A percentile compares a stretch with the other conserved stretches of the same genome.
Conservation (phyloP, 2,113 vertebrate genomes). For the Neomonachus schauinslandi region DNA sequence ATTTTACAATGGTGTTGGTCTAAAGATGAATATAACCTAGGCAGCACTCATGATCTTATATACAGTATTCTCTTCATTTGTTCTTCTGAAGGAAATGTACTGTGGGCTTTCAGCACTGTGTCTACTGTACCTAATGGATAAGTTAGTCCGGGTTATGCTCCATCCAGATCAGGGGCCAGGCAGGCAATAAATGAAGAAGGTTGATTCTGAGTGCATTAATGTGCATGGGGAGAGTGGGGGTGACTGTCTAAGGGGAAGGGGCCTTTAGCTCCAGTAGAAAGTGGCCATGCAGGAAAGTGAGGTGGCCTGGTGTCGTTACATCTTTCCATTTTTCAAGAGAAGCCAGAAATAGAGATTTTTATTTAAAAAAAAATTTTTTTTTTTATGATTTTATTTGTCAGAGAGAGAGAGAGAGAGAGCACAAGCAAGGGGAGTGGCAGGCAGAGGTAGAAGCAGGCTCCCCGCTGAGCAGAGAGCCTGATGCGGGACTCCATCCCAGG, state of each 20-base stretch:
- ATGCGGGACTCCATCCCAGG: too few species aligned
- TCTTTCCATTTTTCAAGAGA: not conserved
- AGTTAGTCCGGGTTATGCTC: not conserved
- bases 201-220: rapidly evolving
- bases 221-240: rapidly evolving
- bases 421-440: too few species aligned
- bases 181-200: rapidly evolving
- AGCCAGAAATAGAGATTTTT: not conserved
- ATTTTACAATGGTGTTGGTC: not conserved
- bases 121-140: not conserved
- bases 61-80: not conserved
- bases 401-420: too few species aligned
- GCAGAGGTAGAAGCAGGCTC: too few species aligned
- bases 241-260: not conserved
- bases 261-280: not conserved
- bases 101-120: not conserved
- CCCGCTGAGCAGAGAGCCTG: too few species aligned
- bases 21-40: not conserved
- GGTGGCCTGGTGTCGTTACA: not conserved
- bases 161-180: not conserved
- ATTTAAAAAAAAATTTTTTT: too few species aligned
- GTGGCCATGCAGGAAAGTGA: not conserved
- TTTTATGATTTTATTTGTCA: too few species aligned
- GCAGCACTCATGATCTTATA: not conserved
- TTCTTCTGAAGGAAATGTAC: not conserved